phyloP scores from a whole-genome alignment of 1,140 invertebrate species.

The Stegodyphus dumicola region DNA sequence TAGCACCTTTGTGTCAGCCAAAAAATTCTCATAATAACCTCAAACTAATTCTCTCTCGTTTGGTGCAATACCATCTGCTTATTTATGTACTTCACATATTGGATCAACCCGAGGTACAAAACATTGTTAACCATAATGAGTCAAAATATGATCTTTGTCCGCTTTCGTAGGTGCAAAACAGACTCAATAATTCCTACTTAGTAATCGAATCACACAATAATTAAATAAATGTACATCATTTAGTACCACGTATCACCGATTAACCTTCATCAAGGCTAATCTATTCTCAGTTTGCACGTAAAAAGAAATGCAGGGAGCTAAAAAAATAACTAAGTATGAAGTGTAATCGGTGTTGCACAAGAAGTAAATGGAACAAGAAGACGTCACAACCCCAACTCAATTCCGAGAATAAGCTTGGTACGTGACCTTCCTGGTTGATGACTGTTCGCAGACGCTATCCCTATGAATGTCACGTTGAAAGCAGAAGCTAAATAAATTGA shows the following conservation, averaged over 20 bases:
- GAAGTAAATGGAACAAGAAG: slow-evolving; percentile 14
- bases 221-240: slow-evolving; percentile 11
- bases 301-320: slow-evolving; percentile 8
- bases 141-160: too few relatives aligned
- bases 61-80: too few relatives aligned
- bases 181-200: too few relatives aligned
- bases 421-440: slow-evolving; percentile 22
- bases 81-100: too few relatives aligned
- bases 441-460: neutral
- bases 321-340: slow-evolving; percentile 1
- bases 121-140: too few relatives aligned
- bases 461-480: slow-evolving; percentile 20
- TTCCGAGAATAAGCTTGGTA: slow-evolving; percentile 2
- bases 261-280: slow-evolving; percentile 1
- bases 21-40: too few relatives aligned
- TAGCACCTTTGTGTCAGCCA: too few relatives aligned
- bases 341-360: slow-evolving; percentile 21
- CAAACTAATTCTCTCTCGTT: too few relatives aligned
- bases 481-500: slow-evolving; percentile 20
- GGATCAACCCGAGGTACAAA: too few relatives aligned
- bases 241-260: slow-evolving; percentile 18
- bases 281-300: neutral
- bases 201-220: neutral
- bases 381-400: slow-evolving; percentile 32
- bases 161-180: too few relatives aligned